Evolutionary conservation across 1,140 invertebrate genomes (phyloP), one percentile per base, ranked within the genome.

Genomic region (Heterodera carotae): DNA sequence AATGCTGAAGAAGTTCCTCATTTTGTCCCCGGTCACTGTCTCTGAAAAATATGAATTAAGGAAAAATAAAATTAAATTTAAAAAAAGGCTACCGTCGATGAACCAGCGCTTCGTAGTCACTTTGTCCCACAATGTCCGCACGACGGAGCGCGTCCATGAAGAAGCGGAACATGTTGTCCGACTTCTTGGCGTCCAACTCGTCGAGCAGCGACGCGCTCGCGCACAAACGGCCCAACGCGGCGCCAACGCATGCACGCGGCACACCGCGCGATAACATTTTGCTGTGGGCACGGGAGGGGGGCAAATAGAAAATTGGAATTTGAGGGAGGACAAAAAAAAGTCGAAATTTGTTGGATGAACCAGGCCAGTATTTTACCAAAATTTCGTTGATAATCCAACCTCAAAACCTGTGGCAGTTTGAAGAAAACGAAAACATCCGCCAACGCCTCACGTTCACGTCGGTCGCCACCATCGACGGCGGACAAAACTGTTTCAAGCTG

Each of bases 361-460:
- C n/a, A n/a, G n/a, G n/a, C n/a, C n/a, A n/a, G n/a, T n/a, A n/a
- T 53, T 53, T 53, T 53, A 53, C 15, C 15, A 56, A 22, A 5
- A 56, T 2, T 22, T 56, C 12, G 3, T 4, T 22, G 22, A 2
- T 22, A 18, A 1, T 56, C 0, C 15, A 12, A 56, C 48, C 48
- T 34, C 62, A 66, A 34, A 12, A 81, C 59, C 36, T 80, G 67
- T 3, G 78, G 78, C 43, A 79, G 5, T 71, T 80, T 79, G 34
- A 79, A 39, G 67, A 69, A 79, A 25, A 79, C 78, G 68, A 79
- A 79, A 18, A 80, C 69, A 12, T 79, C 78, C 0, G 78, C 78
- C 25, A 79, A 53, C 0, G 78, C 77, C 53, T 79, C 78, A 22
- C 78, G 66, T 27, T 79, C 77, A 12, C 77, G 68, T 27, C 79